phyloP scores from a whole-genome alignment of 2,797 vertebrate genomes.

The Oceanodroma leucorhoa region DNA sequence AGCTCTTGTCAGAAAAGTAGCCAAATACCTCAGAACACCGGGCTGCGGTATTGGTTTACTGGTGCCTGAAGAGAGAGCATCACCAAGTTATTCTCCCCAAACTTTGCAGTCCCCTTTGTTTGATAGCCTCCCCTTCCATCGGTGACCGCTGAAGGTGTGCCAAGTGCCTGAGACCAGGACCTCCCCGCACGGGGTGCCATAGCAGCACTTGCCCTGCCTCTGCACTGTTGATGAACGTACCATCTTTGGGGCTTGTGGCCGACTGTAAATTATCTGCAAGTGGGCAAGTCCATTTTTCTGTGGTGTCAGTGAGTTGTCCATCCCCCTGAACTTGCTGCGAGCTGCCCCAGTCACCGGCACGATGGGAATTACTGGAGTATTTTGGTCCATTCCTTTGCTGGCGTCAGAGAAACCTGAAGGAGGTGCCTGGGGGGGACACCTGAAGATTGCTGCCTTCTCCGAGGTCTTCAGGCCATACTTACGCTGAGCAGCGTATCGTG shows the following conservation, averaged over 20 bases:
- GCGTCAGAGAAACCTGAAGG: background rate
- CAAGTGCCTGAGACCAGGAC: background rate
- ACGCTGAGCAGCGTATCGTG: background rate
- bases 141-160: background rate
- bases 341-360: background rate
- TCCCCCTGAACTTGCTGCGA: background rate
- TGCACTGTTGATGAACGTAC: background rate
- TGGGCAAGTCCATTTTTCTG: background rate
- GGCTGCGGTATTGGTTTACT: background rate
- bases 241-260: background rate
- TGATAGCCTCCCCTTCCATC: background rate
- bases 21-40: background rate
- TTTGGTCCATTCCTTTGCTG: background rate
- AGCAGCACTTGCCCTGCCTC: background rate
- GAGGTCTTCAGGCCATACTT: background rate
- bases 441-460: background rate
- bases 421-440: background rate
- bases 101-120: background rate
- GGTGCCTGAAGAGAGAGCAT: background rate
- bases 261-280: background rate
- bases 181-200: fast-evolving
- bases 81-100: background rate
- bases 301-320: background rate
- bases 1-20: background rate
- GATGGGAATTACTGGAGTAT: background rate